These are phyloP conservation scores for Hylaeus anthracinus DNA, from an alignment of 1,140 invertebrate species.

Conservation along the genomic window DNA sequence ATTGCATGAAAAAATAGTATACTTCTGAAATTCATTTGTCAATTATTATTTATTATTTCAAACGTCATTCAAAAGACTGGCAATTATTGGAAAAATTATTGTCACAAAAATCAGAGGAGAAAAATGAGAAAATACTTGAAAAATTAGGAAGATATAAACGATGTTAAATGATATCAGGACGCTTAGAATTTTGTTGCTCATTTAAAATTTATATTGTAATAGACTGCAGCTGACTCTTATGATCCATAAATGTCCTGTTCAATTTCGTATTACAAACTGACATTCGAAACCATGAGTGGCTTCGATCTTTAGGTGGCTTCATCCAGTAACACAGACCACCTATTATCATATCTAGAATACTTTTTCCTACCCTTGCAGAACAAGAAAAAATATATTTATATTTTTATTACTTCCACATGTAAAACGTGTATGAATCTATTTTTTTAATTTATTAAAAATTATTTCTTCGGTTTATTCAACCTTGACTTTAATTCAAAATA, in stretches of 20 bases:
- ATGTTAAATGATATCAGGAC: not conserved
- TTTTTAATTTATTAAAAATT: no score
- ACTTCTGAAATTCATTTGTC: no score
- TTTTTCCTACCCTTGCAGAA: not conserved
- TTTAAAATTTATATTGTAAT: not conserved
- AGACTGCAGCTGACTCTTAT: not conserved
- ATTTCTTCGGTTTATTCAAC: no score
- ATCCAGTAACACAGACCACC: constrained; percentile 50
- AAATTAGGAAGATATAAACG: no score
- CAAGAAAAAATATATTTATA: not conserved
- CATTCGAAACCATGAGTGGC: constrained; percentile 66
- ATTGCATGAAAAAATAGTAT: no score
- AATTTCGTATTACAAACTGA: constrained; percentile 68
- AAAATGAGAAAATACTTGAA: no score
- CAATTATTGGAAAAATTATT: no score
- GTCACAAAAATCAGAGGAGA: no score
- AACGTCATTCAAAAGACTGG: no score
- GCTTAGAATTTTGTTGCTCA: not conserved
- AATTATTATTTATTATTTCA: no score
- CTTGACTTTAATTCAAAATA: no score
- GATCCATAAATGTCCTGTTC: constrained; percentile 65
- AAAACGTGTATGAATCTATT: no score
- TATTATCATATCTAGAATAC: constrained; percentile 8
- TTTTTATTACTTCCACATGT: not conserved
- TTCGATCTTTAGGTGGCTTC: constrained; percentile 72